Conservation (phyloP, 2,113 vertebrate genomes). For the Pardalotus punctatus region DNA sequence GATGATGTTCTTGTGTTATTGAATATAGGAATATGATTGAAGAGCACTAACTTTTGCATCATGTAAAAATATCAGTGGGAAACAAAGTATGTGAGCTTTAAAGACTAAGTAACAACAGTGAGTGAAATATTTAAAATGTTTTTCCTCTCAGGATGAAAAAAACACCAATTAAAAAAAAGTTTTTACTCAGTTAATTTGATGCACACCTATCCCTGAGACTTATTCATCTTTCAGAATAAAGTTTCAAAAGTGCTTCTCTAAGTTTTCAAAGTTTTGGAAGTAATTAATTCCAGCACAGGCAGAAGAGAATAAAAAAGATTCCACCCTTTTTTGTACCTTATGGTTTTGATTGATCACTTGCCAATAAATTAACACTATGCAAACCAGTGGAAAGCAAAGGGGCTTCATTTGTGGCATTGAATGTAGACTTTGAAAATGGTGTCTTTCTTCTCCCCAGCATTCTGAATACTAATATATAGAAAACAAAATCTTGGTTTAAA, state of each 20-base stretch:
- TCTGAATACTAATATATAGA: not conserved
- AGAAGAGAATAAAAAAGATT: not conserved
- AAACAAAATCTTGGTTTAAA: not conserved
- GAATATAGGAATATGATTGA: not conserved
- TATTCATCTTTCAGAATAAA: not conserved
- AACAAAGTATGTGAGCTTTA: not conserved
- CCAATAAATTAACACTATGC: not conserved
- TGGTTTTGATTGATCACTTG: not conserved
- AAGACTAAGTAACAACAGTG: not conserved
- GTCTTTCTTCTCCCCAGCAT: not conserved
- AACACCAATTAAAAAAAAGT: fast-evolving
- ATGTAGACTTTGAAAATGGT: not conserved
- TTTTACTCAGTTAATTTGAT: not conserved
- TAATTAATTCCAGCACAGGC: not conserved
- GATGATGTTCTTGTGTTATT: not conserved
- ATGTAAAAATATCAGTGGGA: not conserved
- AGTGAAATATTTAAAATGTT: not conserved
- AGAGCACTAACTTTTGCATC: not conserved
- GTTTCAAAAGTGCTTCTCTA: not conserved
- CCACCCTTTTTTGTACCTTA: not conserved
- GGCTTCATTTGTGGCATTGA: not conserved
- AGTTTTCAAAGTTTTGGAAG: not conserved
- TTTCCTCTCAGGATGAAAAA: not conserved
- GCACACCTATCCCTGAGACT: fast-evolving
- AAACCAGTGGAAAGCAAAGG: not conserved